Percentiles rank a stretch among this genome's conserved stretches.
Evolutionary conservation across 2,797 vertebrate species (phyloP).

Genomic region (Acropternis orthonyx): DNA sequence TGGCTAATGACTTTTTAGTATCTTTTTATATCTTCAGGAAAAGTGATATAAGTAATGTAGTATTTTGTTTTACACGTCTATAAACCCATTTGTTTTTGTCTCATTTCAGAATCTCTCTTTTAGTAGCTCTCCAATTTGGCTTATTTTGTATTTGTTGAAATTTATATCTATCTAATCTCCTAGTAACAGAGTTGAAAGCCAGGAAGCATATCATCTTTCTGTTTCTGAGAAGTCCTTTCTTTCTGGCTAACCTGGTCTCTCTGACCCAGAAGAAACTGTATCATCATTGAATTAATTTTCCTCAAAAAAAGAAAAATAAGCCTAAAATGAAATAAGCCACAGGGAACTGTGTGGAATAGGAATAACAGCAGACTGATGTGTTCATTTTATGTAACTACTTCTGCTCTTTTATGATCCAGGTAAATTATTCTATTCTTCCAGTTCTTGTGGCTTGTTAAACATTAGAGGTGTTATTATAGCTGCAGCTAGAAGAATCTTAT

Average conservation of each 20-base stretch:
- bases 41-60: slow-evolving; percentile 30
- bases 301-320: not conserved
- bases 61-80: slow-evolving; percentile 51
- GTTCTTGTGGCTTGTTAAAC: slow-evolving; percentile 42
- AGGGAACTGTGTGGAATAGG: slow-evolving; percentile 39
- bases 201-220: not conserved
- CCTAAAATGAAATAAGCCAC: slow-evolving; percentile 50
- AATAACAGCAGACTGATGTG: slow-evolving; percentile 46
- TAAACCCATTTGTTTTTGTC: slow-evolving; percentile 39
- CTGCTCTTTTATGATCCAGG: slow-evolving; percentile 49
- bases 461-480: slow-evolving; percentile 46
- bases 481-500: slow-evolving; percentile 23
- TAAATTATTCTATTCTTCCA: slow-evolving; percentile 58
- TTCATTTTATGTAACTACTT: slow-evolving; percentile 61
- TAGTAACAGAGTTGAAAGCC: slow-evolving; percentile 27
- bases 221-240: slow-evolving; percentile 27
- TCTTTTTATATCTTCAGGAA: slow-evolving; percentile 35
- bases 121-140: slow-evolving; percentile 7
- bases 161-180: slow-evolving; percentile 31
- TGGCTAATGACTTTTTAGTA: slow-evolving; percentile 48
- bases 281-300: slow-evolving; percentile 63
- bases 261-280: slow-evolving; percentile 56
- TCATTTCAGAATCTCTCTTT: slow-evolving; percentile 34
- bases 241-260: slow-evolving; percentile 35
- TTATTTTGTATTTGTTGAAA: slow-evolving; percentile 60